phyloP scores from a whole-genome alignment of 2,888 invertebrate species.

The Digitonthophagus gazella region DNA sequence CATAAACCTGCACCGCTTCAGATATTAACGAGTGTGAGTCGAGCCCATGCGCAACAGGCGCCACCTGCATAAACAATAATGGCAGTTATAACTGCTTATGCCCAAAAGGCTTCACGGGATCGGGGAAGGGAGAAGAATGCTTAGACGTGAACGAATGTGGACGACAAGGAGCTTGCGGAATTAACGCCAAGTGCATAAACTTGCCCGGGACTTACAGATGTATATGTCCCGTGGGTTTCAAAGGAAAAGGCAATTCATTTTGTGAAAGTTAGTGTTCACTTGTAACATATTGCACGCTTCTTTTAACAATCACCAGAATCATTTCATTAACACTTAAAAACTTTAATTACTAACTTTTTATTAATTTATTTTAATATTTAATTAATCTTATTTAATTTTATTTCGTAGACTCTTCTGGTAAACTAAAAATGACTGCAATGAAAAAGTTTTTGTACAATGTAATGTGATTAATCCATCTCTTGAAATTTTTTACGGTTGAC shows the following conservation, averaged over 20 bases:
- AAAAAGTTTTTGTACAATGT: constrained; percentile 29
- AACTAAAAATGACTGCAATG: constrained; percentile 22
- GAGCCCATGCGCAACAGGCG: constrained; percentile 68
- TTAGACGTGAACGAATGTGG: constrained; percentile 75
- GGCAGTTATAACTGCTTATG: constrained; percentile 77
- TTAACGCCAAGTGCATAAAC: constrained; percentile 78
- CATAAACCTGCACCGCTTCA: constrained; percentile 41
- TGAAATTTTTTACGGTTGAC: constrained; percentile 12
- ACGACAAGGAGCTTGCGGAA: constrained; percentile 65
- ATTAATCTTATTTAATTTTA: constrained; percentile 17
- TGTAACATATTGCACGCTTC: constrained; percentile 26
- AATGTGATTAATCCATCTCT: constrained; percentile 27
- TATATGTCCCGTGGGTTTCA: constrained; percentile 72
- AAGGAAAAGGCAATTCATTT: constrained; percentile 70
- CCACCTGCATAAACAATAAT: constrained; percentile 71
- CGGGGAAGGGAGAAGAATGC: constrained; percentile 57
- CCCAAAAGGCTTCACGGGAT: constrained; percentile 66
- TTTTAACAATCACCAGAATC: constrained; percentile 16
- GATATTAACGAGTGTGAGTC: constrained; percentile 73
- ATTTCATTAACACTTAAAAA: constrained; percentile 23
- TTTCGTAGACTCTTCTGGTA: constrained; percentile 24
- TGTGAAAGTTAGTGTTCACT: constrained; percentile 70
- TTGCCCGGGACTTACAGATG: constrained; percentile 78
- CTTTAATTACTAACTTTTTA: constrained; percentile 5
- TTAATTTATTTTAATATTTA: constrained; percentile 21